These are phyloP conservation scores for Hydrophis major DNA, from an alignment of 2,797 vertebrate species.

Conservation along the genomic window DNA sequence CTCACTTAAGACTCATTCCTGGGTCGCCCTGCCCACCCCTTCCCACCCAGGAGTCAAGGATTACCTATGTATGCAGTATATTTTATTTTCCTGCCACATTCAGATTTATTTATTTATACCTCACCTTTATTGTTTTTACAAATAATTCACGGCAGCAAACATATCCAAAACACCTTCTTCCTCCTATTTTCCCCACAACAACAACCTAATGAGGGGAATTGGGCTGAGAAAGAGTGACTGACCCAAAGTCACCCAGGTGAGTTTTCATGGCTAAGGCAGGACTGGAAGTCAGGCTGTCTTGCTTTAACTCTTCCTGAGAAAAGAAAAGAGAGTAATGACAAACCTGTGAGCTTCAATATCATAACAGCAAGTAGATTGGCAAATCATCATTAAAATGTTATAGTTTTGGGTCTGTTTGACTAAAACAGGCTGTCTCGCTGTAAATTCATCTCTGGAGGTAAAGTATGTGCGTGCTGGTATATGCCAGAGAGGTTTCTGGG, in stretches of 20 bases:
- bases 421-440: slow-evolving; percentile 45
- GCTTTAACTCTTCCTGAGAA: slow-evolving; percentile 54
- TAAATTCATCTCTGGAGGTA: slow-evolving; percentile 57
- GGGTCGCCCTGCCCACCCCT: too few species aligned
- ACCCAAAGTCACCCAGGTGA: not conserved
- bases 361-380: slow-evolving; percentile 48
- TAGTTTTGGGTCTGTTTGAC: slow-evolving; percentile 38
- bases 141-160: not conserved
- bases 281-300: not conserved
- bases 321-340: slow-evolving; percentile 43
- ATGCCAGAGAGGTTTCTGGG: slow-evolving; percentile 74
- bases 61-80: slow-evolving; percentile 25
- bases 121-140: not conserved
- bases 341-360: slow-evolving; percentile 41
- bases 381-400: slow-evolving; percentile 47
- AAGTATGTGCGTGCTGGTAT: slow-evolving; percentile 68
- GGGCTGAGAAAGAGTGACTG: not conserved
- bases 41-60: not conserved
- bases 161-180: not conserved
- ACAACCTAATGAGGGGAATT: not conserved
- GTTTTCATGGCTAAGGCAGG: not conserved
- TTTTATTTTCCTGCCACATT: slow-evolving; percentile 54
- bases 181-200: not conserved
- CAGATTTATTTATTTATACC: slow-evolving; percentile 8
- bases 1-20: too few species aligned